phyloP scores from a whole-genome alignment of 2,113 vertebrate genomes.

The Saguinus imperator region DNA sequence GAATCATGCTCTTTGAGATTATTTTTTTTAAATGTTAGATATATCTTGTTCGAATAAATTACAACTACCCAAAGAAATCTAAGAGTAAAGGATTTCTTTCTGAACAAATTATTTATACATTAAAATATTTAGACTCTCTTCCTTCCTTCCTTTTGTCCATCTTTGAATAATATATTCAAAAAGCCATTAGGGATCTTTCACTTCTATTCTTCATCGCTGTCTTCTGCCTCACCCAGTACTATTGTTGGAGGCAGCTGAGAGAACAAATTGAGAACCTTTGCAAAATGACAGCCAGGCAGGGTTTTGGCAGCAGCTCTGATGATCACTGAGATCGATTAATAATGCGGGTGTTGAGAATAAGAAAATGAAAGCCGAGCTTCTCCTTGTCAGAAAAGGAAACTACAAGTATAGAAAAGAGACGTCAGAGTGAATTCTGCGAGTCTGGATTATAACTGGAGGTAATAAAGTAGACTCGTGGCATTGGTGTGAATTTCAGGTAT shows the following conservation, averaged over 20 bases:
- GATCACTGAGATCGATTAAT: not conserved
- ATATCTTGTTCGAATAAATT: conserved; percentile 7
- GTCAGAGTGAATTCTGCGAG: not conserved
- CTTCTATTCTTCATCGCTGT: not conserved
- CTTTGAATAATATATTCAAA: not conserved
- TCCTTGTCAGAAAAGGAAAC: not conserved
- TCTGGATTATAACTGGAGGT: not conserved
- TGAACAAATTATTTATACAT: not conserved
- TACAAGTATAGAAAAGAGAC: not conserved
- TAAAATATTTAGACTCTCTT: not conserved
- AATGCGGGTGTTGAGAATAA: not conserved
- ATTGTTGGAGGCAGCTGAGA: not conserved
- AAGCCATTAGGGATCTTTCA: not conserved
- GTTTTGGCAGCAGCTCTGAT: not conserved
- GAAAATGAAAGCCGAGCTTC: not conserved
- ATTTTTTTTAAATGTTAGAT: not conserved
- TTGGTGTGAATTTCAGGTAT: not conserved
- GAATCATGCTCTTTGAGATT: not conserved
- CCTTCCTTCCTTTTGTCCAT: not conserved
- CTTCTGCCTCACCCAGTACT: not conserved
- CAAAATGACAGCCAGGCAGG: not conserved
- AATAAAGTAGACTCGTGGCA: not conserved
- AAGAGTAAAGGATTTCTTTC: not conserved
- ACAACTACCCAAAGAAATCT: conserved; percentile 21
- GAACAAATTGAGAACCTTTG: not conserved